These are phyloP conservation scores for Percopsis omiscomaycus DNA, from an alignment of 2,797 vertebrate genomes.

Conservation along the genomic window DNA sequence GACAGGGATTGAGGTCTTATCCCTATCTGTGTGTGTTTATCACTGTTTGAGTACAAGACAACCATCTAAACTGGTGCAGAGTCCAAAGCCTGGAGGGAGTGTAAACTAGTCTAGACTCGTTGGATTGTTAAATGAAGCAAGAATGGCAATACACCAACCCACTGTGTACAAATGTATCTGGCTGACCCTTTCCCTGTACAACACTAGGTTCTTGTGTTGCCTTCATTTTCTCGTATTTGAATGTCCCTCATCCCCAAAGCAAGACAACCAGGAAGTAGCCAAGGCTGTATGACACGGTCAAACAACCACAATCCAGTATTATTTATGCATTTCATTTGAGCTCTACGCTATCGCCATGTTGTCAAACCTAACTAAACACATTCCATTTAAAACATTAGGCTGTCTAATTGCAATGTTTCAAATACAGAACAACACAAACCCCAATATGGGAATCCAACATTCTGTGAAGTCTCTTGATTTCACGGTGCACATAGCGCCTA, in stretches of 20 bases:
- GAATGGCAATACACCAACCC: conserved; percentile 30
- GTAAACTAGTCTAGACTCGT: conserved; percentile 64
- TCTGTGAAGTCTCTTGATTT: neutral
- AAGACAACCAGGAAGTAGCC: conserved; percentile 24
- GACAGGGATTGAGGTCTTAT: neutral
- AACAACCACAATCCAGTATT: neutral
- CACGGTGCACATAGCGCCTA: neutral
- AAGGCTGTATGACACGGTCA: neutral
- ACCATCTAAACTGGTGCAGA: conserved; percentile 71
- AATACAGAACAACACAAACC: neutral
- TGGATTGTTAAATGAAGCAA: conserved; percentile 40
- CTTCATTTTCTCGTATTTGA: conserved; percentile 3
- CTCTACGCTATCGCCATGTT: neutral
- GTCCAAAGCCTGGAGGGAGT: conserved; percentile 57
- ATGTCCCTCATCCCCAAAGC: conserved; percentile 14
- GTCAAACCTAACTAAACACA: neutral
- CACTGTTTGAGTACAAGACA: conserved; percentile 65
- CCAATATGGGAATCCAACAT: neutral
- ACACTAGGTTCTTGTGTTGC: conserved; percentile 9
- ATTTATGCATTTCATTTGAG: neutral
- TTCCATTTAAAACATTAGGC: neutral
- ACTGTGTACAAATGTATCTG: conserved; percentile 16
- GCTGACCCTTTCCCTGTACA: conserved; percentile 11
- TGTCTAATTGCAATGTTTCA: neutral
- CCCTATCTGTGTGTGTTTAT: conserved; percentile 52